phyloP scores from a whole-genome alignment of 2,888 invertebrate species.

The Tetragonisca angustula region DNA sequence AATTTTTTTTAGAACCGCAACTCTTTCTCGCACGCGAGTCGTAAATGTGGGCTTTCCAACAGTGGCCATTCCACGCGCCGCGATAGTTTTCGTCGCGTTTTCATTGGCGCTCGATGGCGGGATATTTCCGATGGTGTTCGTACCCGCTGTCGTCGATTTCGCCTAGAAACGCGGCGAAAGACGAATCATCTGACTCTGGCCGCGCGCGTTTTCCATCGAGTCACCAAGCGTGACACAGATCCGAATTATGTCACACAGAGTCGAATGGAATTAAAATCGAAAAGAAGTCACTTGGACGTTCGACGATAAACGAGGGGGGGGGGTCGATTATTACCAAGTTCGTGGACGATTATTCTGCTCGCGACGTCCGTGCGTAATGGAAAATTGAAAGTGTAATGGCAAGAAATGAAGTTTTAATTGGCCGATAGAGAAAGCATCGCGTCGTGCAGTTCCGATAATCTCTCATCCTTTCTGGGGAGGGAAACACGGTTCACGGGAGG shows the following conservation, averaged over 20 bases:
- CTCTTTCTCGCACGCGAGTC: neutral
- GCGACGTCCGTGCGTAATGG: neutral
- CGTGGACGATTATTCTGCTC: neutral
- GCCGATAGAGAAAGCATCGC: constrained; percentile 1
- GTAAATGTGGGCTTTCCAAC: neutral
- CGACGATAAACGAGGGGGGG: constrained; percentile 17
- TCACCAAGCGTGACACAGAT: no score
- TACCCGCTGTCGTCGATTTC: neutral
- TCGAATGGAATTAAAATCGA: constrained; percentile 19
- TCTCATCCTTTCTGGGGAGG: neutral
- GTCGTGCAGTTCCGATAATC: neutral
- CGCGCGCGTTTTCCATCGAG: no score
- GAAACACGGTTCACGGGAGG: no score
- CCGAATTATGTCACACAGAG: neutral
- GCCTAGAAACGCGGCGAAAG: no score
- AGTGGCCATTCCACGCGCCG: neutral
- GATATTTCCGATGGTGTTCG: neutral
- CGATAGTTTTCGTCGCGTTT: neutral
- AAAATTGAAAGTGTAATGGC: neutral
- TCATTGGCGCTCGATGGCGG: neutral
- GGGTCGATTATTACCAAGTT: neutral
- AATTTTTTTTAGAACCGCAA: neutral
- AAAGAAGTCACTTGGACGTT: neutral
- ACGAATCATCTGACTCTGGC: no score
- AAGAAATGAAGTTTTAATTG: constrained; percentile 25